A percentile compares a stretch with the other conserved stretches of the same genome.
phyloP scores from a whole-genome alignment of 1,140 invertebrate genomes.

The Ptiloglossa arizonensis region DNA sequence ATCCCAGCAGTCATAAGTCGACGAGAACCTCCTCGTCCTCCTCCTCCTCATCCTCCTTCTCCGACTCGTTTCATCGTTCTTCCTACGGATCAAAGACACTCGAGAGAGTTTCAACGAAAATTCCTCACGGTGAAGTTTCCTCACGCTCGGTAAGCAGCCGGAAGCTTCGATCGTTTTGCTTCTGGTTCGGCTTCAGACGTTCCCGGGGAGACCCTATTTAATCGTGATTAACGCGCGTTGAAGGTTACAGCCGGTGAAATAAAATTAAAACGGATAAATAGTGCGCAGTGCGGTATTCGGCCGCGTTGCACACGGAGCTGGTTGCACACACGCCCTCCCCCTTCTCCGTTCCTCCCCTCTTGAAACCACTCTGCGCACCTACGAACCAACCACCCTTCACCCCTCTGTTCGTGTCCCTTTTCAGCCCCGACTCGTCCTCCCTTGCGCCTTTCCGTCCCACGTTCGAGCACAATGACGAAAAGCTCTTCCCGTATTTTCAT shows the following conservation, averaged over 20 bases:
- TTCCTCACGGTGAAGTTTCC: background rate
- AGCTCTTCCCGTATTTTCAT: conserved; percentile 19
- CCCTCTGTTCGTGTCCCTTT: conserved; percentile 2
- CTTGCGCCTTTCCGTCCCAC: conserved; percentile 6
- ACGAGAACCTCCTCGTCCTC: too few relatives aligned
- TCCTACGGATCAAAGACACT: too few relatives aligned
- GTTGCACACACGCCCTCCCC: conserved; percentile 27
- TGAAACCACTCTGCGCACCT: conserved; percentile 32
- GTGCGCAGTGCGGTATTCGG: conserved; percentile 58
- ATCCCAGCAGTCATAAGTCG: too few relatives aligned
- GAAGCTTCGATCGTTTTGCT: conserved; percentile 20
- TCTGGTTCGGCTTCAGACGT: background rate
- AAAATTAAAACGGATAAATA: conserved; percentile 64
- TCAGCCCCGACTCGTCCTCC: conserved; percentile 12
- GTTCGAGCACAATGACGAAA: conserved; percentile 36
- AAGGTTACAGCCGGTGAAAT: conserved; percentile 45
- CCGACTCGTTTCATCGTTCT: too few relatives aligned
- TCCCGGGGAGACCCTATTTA: conserved; percentile 20
- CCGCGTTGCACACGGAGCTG: conserved; percentile 42
- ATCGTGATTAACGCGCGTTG: conserved; percentile 58
- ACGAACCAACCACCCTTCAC: too few relatives aligned
- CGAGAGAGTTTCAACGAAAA: background rate
- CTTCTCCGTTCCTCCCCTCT: conserved; percentile 2
- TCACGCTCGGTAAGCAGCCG: conserved; percentile 9
- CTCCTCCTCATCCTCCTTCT: too few relatives aligned